Conservation (phyloP, 2,113 vertebrate species). For the Crotalus helleri region DNA sequence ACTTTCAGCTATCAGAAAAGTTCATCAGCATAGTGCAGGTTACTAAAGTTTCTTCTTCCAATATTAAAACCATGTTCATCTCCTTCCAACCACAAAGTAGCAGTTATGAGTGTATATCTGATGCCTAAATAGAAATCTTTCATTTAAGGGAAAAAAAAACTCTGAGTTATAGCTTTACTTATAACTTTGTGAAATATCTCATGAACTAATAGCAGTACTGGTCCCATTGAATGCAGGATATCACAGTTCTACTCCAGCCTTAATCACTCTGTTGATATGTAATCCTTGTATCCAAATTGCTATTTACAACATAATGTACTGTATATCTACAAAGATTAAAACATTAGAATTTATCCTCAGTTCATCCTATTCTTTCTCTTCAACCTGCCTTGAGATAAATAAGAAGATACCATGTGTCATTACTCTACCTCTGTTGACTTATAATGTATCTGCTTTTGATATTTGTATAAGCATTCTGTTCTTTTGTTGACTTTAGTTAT, state of each 20-base stretch:
- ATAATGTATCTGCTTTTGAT: slow-evolving; percentile 16
- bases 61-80: too few species aligned
- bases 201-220: background rate
- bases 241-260: background rate
- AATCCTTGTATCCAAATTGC: background rate
- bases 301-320: background rate
- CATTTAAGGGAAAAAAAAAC: background rate
- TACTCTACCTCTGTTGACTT: slow-evolving; percentile 38
- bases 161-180: background rate
- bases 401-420: slow-evolving; percentile 27
- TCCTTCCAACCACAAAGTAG: too few species aligned
- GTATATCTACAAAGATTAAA: fast-evolving
- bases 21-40: too few species aligned
- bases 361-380: slow-evolving; percentile 37
- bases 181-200: background rate
- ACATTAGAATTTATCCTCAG: slow-evolving; percentile 42
- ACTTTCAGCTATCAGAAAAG: too few species aligned
- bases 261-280: slow-evolving; percentile 12
- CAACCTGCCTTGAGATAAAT: slow-evolving; percentile 45
- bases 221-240: background rate
- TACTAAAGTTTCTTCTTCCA: too few species aligned
- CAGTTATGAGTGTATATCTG: too few species aligned
- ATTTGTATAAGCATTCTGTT: slow-evolving; percentile 36
- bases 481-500: slow-evolving; percentile 35
- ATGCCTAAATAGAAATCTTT: background rate